phyloP scores from a whole-genome alignment of 2,113 vertebrate genomes.

The Nematolebias whitei region DNA sequence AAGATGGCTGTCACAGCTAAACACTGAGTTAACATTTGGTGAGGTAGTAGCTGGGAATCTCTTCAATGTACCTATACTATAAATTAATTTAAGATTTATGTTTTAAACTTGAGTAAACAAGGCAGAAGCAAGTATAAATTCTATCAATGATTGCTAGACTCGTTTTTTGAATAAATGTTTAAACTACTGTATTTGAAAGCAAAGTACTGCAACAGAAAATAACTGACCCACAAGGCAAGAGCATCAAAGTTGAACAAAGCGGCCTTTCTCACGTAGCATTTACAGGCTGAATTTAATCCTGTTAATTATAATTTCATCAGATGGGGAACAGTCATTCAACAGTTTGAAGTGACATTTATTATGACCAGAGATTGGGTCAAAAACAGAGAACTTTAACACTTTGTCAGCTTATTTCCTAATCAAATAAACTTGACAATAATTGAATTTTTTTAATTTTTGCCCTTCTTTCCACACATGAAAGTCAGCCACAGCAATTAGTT shows the following conservation, averaged over 20 bases:
- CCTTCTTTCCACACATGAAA: constrained; percentile 87
- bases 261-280: constrained; percentile 20
- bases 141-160: too few species aligned
- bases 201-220: neutral
- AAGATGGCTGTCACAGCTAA: too few species aligned
- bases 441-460: constrained; percentile 75
- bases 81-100: too few species aligned
- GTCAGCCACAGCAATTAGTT: constrained; percentile 92
- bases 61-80: too few species aligned
- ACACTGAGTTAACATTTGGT: too few species aligned
- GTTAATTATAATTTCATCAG: constrained; percentile 60
- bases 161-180: too few species aligned
- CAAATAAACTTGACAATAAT: constrained; percentile 77
- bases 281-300: constrained; percentile 46
- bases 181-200: neutral
- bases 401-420: constrained; percentile 69
- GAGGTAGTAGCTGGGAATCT: too few species aligned
- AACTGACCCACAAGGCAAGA: neutral
- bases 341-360: constrained; percentile 54
- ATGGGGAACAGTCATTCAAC: constrained; percentile 39
- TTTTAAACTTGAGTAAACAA: too few species aligned
- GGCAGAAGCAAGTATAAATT: too few species aligned
- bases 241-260: constrained; percentile 31
- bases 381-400: constrained; percentile 61
- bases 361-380: constrained; percentile 34